A percentile compares a stretch with the other conserved stretches of the same genome.
phyloP scores from a whole-genome alignment of 2,888 invertebrate species.

The Troglohyphantes excavatus region DNA sequence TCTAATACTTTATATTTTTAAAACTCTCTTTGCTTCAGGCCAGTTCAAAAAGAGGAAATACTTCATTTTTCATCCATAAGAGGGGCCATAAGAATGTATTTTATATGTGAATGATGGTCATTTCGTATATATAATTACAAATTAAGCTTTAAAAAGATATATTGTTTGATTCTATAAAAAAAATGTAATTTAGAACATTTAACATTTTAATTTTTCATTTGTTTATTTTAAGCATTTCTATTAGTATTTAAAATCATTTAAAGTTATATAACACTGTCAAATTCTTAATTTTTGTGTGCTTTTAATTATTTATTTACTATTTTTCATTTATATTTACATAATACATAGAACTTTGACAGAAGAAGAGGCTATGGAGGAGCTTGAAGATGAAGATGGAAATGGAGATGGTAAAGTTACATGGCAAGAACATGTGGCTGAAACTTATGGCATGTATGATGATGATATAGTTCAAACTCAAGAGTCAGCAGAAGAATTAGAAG shows the following conservation, averaged over 20 bases:
- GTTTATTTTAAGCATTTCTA: no score
- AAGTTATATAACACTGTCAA: not conserved
- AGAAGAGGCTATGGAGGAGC: constrained; percentile 93
- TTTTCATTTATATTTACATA: not conserved
- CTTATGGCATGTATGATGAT: constrained; percentile 89
- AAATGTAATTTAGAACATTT: not conserved
- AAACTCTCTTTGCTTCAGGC: no score
- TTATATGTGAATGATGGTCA: no score
- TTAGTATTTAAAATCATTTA: no score
- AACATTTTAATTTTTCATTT: not conserved
- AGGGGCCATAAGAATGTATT: no score
- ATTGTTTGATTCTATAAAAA: not conserved
- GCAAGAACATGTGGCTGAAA: constrained; percentile 94
- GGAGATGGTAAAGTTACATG: constrained; percentile 92
- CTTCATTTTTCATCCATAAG: no score
- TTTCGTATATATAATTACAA: no score
- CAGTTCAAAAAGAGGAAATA: no score
- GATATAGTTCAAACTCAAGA: constrained; percentile 80
- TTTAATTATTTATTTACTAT: not conserved
- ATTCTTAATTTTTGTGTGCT: not conserved
- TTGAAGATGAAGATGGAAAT: constrained; percentile 93
- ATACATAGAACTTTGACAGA: constrained; percentile 88
- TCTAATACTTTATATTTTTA: no score
- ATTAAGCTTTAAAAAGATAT: not conserved
- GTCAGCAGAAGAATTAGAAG: constrained; percentile 63